phyloP scores from a whole-genome alignment of 1,140 invertebrate genomes.

The Holotrichia oblita region DNA sequence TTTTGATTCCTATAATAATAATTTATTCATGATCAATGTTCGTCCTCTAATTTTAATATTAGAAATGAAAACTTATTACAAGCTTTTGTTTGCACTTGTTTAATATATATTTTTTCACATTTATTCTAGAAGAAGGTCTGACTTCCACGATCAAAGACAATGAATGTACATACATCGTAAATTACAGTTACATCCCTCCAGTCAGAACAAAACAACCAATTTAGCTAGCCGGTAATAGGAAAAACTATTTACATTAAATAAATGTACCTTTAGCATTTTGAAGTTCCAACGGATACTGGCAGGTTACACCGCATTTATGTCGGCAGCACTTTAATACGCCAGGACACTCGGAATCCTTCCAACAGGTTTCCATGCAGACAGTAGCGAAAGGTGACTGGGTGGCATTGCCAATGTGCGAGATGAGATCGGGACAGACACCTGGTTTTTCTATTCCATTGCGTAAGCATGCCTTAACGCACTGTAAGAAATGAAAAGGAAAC shows the following conservation, averaged over 20 bases:
- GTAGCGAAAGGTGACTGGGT: slow-evolving; percentile 64
- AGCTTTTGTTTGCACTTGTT: too few species aligned
- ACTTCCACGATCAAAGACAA: too few species aligned
- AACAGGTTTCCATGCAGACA: slow-evolving; percentile 70
- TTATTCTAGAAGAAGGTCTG: too few species aligned
- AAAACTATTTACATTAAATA: neutral
- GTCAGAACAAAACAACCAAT: too few species aligned
- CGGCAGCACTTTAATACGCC: slow-evolving; percentile 71
- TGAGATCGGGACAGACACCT: slow-evolving; percentile 50
- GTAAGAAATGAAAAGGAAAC: slow-evolving; percentile 43
- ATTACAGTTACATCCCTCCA: too few species aligned
- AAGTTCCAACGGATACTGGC: slow-evolving; percentile 68
- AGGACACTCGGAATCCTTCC: slow-evolving; percentile 70
- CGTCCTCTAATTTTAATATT: too few species aligned
- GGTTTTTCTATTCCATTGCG: slow-evolving; percentile 47
- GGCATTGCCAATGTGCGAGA: slow-evolving; percentile 34
- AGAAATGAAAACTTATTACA: too few species aligned
- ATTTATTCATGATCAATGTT: too few species aligned
- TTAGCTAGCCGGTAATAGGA: too few species aligned
- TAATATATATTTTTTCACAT: too few species aligned
- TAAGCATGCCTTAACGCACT: slow-evolving; percentile 55
- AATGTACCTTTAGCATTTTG: slow-evolving; percentile 56
- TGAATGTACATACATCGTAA: too few species aligned
- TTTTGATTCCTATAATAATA: too few species aligned
- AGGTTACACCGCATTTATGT: slow-evolving; percentile 72